Evolutionary conservation across 1,140 invertebrate genomes (phyloP).

Genomic region (Diploscapter pachys): DNA sequence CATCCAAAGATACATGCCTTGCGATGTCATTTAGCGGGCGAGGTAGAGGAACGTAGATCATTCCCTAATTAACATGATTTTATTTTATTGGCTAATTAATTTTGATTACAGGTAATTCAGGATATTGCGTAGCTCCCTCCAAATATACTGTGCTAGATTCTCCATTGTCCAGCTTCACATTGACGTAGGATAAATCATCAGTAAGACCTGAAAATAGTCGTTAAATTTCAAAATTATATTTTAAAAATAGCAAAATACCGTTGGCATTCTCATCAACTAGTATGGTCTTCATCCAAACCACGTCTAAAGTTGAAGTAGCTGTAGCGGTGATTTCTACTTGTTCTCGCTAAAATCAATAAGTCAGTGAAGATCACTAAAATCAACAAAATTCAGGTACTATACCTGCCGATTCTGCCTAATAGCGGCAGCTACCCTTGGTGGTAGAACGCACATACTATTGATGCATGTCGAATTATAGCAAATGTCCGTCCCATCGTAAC

Average conservation of each 20-base stretch:
- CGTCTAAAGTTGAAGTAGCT: slow-evolving; percentile 3
- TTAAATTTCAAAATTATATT: background rate
- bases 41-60: slow-evolving; percentile 53
- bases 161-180: background rate
- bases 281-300: slow-evolving; percentile 57
- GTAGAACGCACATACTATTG: slow-evolving; percentile 18
- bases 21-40: slow-evolving; percentile 42
- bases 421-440: slow-evolving; percentile 11
- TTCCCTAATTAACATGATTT: slow-evolving; percentile 29
- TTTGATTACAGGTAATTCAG: slow-evolving; percentile 45
- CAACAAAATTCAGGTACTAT: background rate
- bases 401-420: background rate
- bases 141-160: slow-evolving; percentile 40
- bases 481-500: slow-evolving; percentile 51
- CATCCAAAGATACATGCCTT: slow-evolving; percentile 47
- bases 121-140: slow-evolving; percentile 44
- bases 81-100: no score
- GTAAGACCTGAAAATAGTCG: slow-evolving; percentile 46
- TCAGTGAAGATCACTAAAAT: no score
- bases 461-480: slow-evolving; percentile 54
- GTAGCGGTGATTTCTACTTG: no score
- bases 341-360: no score
- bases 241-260: slow-evolving; percentile 21
- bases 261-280: slow-evolving; percentile 42
- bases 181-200: slow-evolving; percentile 43